phyloP scores from a whole-genome alignment of 1,140 invertebrate genomes.

The Anoplolepis gracilipes region DNA sequence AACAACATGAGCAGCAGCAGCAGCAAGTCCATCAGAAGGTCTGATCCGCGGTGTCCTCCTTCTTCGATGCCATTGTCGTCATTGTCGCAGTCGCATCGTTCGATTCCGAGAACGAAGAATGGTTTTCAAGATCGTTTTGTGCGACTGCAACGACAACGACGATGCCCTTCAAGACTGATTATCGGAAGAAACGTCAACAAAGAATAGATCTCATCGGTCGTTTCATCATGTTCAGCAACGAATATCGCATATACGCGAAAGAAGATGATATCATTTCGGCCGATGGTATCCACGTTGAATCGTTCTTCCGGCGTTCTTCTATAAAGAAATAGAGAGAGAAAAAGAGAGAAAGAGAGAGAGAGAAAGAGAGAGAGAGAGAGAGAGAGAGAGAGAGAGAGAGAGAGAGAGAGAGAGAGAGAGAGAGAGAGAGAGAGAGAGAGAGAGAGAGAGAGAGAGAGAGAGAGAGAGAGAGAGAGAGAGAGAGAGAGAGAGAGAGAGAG shows the following conservation, averaged over 20 bases:
- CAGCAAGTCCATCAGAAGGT: constrained; percentile 77
- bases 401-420: neutral
- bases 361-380: neutral
- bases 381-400: neutral
- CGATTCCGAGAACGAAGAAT: constrained; percentile 56
- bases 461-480: neutral
- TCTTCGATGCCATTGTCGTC: constrained; percentile 66
- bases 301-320: constrained; percentile 49
- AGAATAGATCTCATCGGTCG: constrained; percentile 43
- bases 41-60: constrained; percentile 76
- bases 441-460: neutral
- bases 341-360: neutral
- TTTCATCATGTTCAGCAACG: constrained; percentile 39
- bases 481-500: neutral
- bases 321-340: constrained; percentile 23
- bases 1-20: constrained; percentile 61
- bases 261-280: constrained; percentile 33
- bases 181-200: constrained; percentile 67
- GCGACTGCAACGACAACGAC: constrained; percentile 55
- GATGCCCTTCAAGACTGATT: constrained; percentile 74
- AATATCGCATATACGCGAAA: neutral
- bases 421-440: neutral
- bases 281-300: constrained; percentile 36
- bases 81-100: constrained; percentile 35
- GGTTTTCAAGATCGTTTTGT: constrained; percentile 12